Evolutionary conservation across 2,888 invertebrate genomes (phyloP), one percentile per base, ranked within the genome.

Genomic region (Ceratothoa steindachneri): DNA sequence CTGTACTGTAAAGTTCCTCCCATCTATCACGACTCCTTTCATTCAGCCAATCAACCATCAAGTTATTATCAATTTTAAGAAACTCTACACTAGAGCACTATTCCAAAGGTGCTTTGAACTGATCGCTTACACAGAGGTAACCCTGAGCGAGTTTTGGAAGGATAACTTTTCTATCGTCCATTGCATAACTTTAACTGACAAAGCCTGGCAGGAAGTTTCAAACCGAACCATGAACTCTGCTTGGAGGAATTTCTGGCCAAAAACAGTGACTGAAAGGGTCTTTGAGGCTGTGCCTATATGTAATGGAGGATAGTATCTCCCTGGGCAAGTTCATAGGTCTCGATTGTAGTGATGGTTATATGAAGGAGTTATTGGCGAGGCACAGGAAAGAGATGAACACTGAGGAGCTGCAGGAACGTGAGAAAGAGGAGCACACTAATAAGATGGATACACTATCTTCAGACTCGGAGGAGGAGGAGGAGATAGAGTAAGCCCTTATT

Each of bases 1-100:
- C n/a, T n/a, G n/a, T 15, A 41, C 71, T 30, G 72, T 71, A 41
- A 2, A 69, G n/a, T 72, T 55, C 53, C 24, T 55, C 27, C 67
- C 67, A 22, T 30, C 67, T n/a, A 74, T 71, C 52, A 77, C 81
- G n/a, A 80, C 80, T 60, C 68, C 76, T 53, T 1, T 80, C 28
- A 31, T 81, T 19, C 80, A 81, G 66, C 76, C 78, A n/a, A 80
- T 80, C 71, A 72, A 80, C 66, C 80, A 80, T 31, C 74, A 77
- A 53, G 80, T 77, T 12, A 74, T 77, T 52, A 53, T 74, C 5
- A 80, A 81, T 51, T 81, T 81, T 67, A 77, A 81, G 69, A 80
- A 81, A 28, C 71, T 80, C n/a, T 80, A 73, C 71, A 80, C 68
- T 12, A 80, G 80, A 71, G 22, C 30, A 19, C 27, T 74, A 30